Base-by-base conservation (phyloP, 2,113 vertebrate species). In the Gorsachius goisagi region DNA sequence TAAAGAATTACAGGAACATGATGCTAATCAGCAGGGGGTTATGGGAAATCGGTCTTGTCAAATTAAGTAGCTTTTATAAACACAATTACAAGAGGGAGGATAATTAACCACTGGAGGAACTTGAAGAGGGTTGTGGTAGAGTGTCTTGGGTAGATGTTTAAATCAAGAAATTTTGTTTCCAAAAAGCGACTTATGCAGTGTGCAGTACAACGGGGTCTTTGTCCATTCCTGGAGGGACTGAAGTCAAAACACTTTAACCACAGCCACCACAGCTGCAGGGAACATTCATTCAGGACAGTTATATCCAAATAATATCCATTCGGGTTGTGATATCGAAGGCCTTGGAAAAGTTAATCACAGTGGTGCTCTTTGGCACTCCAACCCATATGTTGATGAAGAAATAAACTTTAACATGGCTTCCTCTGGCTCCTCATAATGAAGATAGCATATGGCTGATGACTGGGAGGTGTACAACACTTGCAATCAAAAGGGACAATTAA, bases 1-100 rank as follows among this genome's bases (percentile, higher is more conserved):
- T 97, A 96, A 96, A 82, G 95, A 94, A 96, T 93, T 96, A 95
- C 93, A 87, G 91, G 94, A 96, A 96, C 95, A 96, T 94, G 95
- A 96, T 95, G 95, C 91, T 96, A 93, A 96, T 96, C 96, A 96
- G 93, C 85, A 94, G 87, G 91, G 93, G 96, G 89, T 92, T 96
- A 96, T 97, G 96, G 94, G 94, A 96, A 96, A 97, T 97, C 62
- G 22, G 94, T 97, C 93, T 82, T 85, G 96, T 96, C 93, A 95
- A 96, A 96, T 97, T 96, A 96, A 95, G 81, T n/a, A 41, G 91
- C 93, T 96, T 97, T 96, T 96, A 96, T 91, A 96, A 97, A 79
- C 6, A 1, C 80, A 94, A 72, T 96, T 94, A 97, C 60, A 72
- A 78, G 81, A 82, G 30, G 37, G 93, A 91, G 69, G 81, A 75